These are phyloP conservation scores for Temnothorax ravouxi DNA, from an alignment of 2,888 invertebrate genomes.

Conservation along the genomic window DNA sequence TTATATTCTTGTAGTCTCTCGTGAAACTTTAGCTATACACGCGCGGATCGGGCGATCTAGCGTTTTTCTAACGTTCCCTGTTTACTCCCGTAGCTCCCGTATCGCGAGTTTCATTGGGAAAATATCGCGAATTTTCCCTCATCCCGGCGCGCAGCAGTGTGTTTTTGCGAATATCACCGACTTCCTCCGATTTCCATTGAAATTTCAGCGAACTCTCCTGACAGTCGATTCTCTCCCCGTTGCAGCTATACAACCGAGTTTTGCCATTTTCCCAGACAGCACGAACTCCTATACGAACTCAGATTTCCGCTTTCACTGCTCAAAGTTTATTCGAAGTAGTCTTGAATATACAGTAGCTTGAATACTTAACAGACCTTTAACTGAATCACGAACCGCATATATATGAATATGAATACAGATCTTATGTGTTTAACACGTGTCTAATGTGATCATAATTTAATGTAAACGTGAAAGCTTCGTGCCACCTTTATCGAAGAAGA, in stretches of 20 bases:
- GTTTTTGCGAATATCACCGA: conserved; percentile 37
- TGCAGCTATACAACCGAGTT: conserved; percentile 41
- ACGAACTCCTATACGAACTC: conserved; percentile 4
- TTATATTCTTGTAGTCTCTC: conserved; percentile 37
- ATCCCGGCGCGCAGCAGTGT: conserved; percentile 16
- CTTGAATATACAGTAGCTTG: conserved; percentile 33
- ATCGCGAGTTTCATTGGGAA: conserved; percentile 29
- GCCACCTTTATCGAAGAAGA: not conserved
- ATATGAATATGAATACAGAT: conserved; percentile 14
- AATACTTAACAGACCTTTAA: conserved; percentile 44
- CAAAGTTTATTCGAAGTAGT: conserved; percentile 41
- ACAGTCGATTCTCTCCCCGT: conserved; percentile 41
- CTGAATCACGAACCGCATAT: conserved; percentile 21
- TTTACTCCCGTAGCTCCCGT: conserved; percentile 20
- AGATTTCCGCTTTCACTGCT: conserved; percentile 38
- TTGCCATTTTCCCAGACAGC: conserved; percentile 39
- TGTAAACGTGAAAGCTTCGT: not conserved
- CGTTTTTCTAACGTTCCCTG: conserved; percentile 6
- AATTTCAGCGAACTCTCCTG: conserved; percentile 34
- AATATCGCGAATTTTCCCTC: conserved; percentile 36
- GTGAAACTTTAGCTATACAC: conserved; percentile 20
- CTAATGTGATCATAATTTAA: conserved; percentile 29
- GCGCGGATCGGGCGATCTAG: not conserved
- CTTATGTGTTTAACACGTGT: not conserved
- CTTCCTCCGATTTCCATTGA: conserved; percentile 45